Evolutionary conservation across 2,797 vertebrate genomes (phyloP).

Genomic region (Aselliscus stoliczkanus): DNA sequence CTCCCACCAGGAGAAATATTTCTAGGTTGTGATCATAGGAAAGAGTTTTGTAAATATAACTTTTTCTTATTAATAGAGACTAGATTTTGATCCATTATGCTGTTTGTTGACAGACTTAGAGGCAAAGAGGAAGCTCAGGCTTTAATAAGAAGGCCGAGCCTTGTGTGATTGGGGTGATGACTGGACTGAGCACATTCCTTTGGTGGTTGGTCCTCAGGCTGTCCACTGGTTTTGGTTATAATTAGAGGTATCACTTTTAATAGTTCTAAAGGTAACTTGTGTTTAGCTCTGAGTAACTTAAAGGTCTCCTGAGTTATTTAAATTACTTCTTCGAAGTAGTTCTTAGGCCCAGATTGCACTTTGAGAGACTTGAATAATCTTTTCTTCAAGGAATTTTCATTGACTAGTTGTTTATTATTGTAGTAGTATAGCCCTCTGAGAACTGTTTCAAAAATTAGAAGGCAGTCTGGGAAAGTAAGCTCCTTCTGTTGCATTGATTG

Average conservation of each 20-base stretch:
- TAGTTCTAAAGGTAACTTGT: constrained; percentile 15
- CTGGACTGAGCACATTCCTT: constrained; percentile 53
- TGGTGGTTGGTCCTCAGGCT: constrained; percentile 9
- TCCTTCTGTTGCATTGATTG: neutral
- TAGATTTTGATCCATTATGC: neutral
- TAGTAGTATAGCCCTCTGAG: neutral
- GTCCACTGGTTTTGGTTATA: constrained; percentile 36
- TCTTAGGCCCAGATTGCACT: neutral
- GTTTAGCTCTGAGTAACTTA: constrained; percentile 28
- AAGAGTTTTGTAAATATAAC: neutral
- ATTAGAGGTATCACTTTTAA: constrained; percentile 45
- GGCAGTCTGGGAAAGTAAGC: neutral
- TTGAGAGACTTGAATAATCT: neutral
- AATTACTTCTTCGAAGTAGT: neutral
- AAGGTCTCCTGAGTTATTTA: constrained; percentile 10
- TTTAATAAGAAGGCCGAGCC: neutral
- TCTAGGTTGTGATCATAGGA: neutral
- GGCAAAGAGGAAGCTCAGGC: neutral
- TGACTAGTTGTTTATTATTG: neutral
- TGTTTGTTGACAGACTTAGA: constrained; percentile 21
- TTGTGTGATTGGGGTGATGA: neutral
- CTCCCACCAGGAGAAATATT: neutral
- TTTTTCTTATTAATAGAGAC: neutral
- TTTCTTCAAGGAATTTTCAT: constrained; percentile 1
- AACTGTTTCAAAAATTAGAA: neutral